Evolutionary conservation across 2,888 invertebrate genomes (phyloP).

Genomic region (Cataglyphis livida): DNA sequence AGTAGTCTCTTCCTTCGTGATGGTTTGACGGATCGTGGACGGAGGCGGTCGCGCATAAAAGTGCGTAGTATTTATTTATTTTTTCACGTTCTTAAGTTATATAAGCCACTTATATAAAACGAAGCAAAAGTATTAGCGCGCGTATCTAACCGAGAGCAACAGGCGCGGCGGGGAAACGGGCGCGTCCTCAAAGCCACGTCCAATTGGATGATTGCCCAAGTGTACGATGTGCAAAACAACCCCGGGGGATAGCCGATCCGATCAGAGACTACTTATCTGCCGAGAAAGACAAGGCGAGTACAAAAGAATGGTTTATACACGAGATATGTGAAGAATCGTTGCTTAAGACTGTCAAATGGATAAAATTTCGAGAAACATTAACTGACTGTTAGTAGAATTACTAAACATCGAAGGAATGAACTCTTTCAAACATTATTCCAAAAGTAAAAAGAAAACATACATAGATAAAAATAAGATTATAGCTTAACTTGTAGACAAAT

Average conservation of each 20-base stretch:
- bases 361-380: neutral
- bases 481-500: neutral
- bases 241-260: neutral
- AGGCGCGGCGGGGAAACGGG: neutral
- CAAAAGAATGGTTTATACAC: neutral
- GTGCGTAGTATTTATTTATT: slow-evolving; percentile 81
- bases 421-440: neutral
- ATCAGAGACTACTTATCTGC: neutral
- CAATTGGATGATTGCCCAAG: slow-evolving; percentile 33
- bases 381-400: neutral
- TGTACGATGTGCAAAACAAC: slow-evolving; percentile 29
- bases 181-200: slow-evolving; percentile 23
- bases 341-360: neutral
- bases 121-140: slow-evolving; percentile 55
- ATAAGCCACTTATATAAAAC: slow-evolving; percentile 64
- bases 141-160: slow-evolving; percentile 50
- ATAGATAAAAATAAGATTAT: neutral
- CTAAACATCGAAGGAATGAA: neutral
- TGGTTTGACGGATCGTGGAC: neutral
- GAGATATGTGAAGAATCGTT: neutral
- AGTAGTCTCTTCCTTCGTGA: slow-evolving; percentile 28
- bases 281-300: neutral
- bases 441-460: neutral
- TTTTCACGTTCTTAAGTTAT: slow-evolving; percentile 74
- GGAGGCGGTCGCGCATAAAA: slow-evolving; percentile 36